phyloP scores from a whole-genome alignment of 2,797 vertebrate species.

The Vespertilio murinus region DNA sequence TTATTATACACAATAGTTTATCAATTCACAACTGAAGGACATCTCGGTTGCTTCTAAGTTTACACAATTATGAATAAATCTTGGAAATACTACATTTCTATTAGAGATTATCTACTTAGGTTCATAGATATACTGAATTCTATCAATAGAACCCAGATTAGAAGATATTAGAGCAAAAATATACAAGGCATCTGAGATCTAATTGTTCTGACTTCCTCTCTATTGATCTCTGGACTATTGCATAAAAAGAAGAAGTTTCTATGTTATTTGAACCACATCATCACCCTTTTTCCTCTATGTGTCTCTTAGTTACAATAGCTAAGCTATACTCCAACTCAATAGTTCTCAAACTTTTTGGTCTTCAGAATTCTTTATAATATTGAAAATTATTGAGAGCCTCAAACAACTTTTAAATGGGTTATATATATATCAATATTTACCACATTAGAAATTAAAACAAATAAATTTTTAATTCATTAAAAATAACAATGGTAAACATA shows the following conservation, averaged over 20 bases:
- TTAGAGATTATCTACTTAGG: neutral
- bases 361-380: neutral
- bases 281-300: neutral
- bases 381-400: neutral
- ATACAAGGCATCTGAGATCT: neutral
- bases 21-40: too few relatives aligned
- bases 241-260: neutral
- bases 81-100: neutral
- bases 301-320: neutral
- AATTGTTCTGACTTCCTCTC: neutral
- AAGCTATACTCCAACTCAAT: neutral
- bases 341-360: neutral
- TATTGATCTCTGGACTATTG: neutral
- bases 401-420: constrained; percentile 21
- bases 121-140: neutral
- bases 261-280: neutral
- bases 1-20: too few relatives aligned
- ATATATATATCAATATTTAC: neutral
- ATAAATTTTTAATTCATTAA: constrained; percentile 54
- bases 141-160: neutral
- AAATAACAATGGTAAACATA: constrained; percentile 52
- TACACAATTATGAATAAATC: too few relatives aligned
- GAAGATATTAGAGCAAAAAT: neutral
- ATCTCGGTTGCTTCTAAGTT: too few relatives aligned
- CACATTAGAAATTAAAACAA: constrained; percentile 49